Percentiles rank a stretch among this genome's conserved stretches.
Evolutionary conservation across 2,888 invertebrate genomes (phyloP).

Genomic region (Dicroscelio sp.): DNA sequence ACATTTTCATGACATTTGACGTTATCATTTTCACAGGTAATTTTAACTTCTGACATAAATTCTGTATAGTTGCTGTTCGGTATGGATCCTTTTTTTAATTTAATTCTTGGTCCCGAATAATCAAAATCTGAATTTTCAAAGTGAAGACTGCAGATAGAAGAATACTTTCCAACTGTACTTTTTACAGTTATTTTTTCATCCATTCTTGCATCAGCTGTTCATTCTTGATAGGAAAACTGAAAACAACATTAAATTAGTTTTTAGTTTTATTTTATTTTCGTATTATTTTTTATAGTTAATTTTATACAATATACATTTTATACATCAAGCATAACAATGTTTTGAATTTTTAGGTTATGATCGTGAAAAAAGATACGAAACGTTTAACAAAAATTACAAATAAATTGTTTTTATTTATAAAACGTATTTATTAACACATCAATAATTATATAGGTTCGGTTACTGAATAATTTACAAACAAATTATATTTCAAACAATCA

Average conservation of each 20-base stretch:
- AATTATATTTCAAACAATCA: neutral
- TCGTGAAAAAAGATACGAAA: neutral
- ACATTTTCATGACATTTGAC: neutral
- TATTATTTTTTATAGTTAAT: neutral
- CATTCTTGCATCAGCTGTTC: constrained; percentile 5
- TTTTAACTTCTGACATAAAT: neutral
- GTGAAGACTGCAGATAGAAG: constrained; percentile 32
- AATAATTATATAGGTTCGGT: neutral
- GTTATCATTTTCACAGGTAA: neutral
- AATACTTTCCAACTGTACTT: constrained; percentile 32
- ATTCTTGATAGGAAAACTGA: constrained; percentile 33
- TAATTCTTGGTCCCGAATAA: constrained; percentile 8
- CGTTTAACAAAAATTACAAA: too few species aligned
- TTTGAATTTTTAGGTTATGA: neutral
- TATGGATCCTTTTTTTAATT: constrained; percentile 11
- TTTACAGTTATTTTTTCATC: neutral
- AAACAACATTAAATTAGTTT: neutral
- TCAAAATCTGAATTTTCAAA: constrained; percentile 23
- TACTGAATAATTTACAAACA: neutral
- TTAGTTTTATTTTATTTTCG: neutral
- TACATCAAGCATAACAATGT: too few species aligned
- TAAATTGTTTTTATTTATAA: too few species aligned
- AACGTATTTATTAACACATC: neutral
- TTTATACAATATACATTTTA: neutral
- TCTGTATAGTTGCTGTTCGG: neutral